Base-by-base conservation (phyloP, 23 tunicate genomes). In the Ciona savignyi region DNA sequence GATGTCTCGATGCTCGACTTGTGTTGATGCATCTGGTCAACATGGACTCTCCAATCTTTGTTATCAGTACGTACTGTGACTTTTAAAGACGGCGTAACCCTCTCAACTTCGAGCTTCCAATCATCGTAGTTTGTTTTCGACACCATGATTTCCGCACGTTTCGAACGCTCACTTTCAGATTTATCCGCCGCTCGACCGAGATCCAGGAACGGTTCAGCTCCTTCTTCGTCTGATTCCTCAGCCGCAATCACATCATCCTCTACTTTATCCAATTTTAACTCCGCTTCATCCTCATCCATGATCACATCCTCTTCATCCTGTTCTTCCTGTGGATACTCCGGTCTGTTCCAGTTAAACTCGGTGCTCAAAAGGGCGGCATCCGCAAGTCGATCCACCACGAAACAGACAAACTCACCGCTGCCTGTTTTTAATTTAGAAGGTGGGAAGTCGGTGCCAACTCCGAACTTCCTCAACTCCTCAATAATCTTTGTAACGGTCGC, bases 91-190 rank as follows among this genome's bases (percentile, higher is more conserved):
- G 99, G 95, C 23, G 99, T 79, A 28, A 94, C 90, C 67, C 99
- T 62, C 75, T 94, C 99, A 33, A 94, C 95, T 73, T 94, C 99
- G 29, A 86, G 75, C 70, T 75, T 82, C 99, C 99, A 94, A n/a
- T 91, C 91, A 80, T 91, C 97, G 33, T 83, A 83, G 66, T 81
- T 91, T 25, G 91, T 85, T 9, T 65, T 77, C 4, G 97, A 91
- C 4, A 62, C 69, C 83, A 91, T 69, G 15, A 91, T 83, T 60
- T 91, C 91, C 3, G 49, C 31, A n/a, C 78, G 84, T 35, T 78
- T 63, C 24, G 24, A 63, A 22, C 67, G 24, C 24, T 6, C 62
- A 72, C 48, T 34, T 65, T 60, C 67, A 63, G 51, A 20, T 65
- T 71, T 35, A 60, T 42, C 21, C 51, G 76, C 32, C 4, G 83